Evolutionary conservation across 2,888 invertebrate species (phyloP).

Genomic region (Oxystoma pomonae): DNA sequence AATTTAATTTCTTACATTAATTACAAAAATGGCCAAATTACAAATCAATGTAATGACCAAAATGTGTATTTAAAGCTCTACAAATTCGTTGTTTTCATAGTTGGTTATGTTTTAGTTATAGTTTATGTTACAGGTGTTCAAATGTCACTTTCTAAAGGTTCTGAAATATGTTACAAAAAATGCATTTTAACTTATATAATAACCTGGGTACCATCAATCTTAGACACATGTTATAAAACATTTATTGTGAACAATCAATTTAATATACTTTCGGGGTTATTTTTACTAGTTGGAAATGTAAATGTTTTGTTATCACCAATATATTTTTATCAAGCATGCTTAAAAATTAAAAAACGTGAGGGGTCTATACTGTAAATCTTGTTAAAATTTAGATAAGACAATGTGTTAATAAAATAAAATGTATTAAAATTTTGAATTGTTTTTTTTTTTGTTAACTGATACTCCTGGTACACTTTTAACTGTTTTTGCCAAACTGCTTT

Average conservation of each 20-base stretch:
- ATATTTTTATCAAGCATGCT: not conserved
- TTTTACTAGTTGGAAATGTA: conserved; percentile 35
- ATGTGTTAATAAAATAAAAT: too few species aligned
- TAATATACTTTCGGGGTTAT: conserved; percentile 33
- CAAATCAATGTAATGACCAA: not conserved
- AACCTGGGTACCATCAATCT: conserved; percentile 41
- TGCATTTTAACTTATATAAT: conserved; percentile 32
- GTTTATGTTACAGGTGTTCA: conserved; percentile 37
- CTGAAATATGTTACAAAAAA: conserved; percentile 28
- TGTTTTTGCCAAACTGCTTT: too few species aligned
- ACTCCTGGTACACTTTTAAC: too few species aligned
- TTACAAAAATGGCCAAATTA: conserved; percentile 28
- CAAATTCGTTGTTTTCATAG: conserved; percentile 36
- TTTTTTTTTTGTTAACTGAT: too few species aligned
- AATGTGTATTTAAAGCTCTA: conserved; percentile 33
- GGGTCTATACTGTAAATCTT: too few species aligned
- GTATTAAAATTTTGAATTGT: too few species aligned
- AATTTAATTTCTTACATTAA: conserved; percentile 7
- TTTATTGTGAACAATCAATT: conserved; percentile 33
- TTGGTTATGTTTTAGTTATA: conserved; percentile 34
- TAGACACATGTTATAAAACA: conserved; percentile 38
- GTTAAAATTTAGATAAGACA: too few species aligned
- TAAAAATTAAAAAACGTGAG: too few species aligned
- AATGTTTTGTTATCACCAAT: not conserved
- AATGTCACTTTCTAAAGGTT: conserved; percentile 16